Percentiles rank a stretch among this genome's conserved stretches.
Conservation (phyloP, 2,113 vertebrate genomes). For the Miniopterus natalensis region DNA sequence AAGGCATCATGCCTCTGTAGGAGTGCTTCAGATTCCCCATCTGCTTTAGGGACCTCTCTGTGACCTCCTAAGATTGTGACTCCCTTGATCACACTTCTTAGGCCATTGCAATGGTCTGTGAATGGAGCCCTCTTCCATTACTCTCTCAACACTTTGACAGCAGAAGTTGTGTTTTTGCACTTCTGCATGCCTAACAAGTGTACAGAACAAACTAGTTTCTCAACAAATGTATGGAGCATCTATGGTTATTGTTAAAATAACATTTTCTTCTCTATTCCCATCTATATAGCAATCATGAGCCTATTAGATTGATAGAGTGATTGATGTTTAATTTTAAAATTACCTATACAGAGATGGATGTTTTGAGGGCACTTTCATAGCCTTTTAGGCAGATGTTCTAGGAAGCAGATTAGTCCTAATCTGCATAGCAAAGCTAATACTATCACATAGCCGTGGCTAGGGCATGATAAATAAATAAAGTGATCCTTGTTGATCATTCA, state of each 20-base stretch:
- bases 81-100: neutral
- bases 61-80: neutral
- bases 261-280: neutral
- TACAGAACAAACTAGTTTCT: neutral
- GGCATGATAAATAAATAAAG: neutral
- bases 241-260: constrained; percentile 53
- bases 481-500: neutral
- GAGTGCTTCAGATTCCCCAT: neutral
- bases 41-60: neutral
- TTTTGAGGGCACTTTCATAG: neutral
- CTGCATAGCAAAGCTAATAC: neutral
- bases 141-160: neutral
- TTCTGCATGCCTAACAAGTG: neutral
- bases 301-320: neutral
- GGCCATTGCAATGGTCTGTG: neutral
- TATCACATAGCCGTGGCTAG: too few relatives aligned
- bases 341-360: neutral
- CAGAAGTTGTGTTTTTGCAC: neutral
- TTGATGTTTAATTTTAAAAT: constrained; percentile 21
- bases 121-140: neutral
- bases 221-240: neutral
- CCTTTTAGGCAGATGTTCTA: neutral
- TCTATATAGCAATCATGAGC: neutral
- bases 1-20: neutral
- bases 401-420: neutral